Evolutionary conservation across 2,113 vertebrate species (phyloP).

Genomic region (Rhombomys opimus): DNA sequence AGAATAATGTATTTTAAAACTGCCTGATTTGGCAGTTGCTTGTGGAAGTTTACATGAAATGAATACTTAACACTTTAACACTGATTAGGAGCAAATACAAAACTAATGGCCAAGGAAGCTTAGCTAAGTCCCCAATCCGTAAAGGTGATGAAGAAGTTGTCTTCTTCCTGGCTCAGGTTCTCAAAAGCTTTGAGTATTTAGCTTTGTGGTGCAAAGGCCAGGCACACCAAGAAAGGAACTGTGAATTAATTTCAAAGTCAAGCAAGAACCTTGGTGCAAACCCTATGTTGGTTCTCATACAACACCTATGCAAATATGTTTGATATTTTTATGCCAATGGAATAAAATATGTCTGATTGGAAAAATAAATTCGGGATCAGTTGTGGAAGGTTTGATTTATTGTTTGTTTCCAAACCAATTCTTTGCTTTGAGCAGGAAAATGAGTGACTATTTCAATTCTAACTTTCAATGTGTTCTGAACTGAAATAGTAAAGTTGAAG

Average conservation of each 20-base stretch:
- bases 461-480: constrained; percentile 32
- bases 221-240: background rate
- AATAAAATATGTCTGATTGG: constrained; percentile 35
- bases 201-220: background rate
- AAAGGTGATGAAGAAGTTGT: background rate
- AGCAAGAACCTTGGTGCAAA: background rate
- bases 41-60: constrained; percentile 58
- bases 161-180: background rate
- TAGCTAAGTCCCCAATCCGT: constrained; percentile 19
- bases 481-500: background rate
- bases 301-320: background rate
- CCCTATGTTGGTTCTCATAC: constrained; percentile 7
- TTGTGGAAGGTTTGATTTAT: background rate
- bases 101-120: constrained; percentile 23
- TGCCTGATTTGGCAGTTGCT: constrained; percentile 22
- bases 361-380: constrained; percentile 49
- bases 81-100: constrained; percentile 52
- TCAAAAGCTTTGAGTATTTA: background rate
- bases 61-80: constrained; percentile 51
- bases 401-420: background rate
- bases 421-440: constrained; percentile 15
- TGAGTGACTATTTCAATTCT: constrained; percentile 41
- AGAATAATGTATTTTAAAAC: constrained; percentile 1
- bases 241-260: constrained; percentile 31
- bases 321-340: background rate